phyloP scores from a whole-genome alignment of 2,888 invertebrate species.

The Hydropsyche betteni region DNA sequence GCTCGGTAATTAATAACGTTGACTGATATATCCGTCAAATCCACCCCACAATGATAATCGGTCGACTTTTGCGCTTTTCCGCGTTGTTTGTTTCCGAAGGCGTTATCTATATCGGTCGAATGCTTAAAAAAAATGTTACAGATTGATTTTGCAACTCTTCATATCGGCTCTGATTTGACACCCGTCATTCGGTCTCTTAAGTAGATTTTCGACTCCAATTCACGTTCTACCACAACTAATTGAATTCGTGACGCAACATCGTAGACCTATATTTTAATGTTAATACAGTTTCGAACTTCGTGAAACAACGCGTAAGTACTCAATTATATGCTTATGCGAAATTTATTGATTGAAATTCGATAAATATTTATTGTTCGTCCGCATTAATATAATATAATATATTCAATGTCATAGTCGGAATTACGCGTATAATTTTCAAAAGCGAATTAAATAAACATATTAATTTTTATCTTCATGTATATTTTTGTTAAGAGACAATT shows the following conservation, averaged over 20 bases:
- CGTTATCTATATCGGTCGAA: neutral
- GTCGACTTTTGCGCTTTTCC: neutral
- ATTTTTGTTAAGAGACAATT: neutral
- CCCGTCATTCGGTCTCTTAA: slow-evolving; percentile 20
- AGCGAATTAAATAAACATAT: neutral
- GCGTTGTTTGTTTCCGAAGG: neutral
- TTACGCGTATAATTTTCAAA: too few relatives aligned
- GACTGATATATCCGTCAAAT: slow-evolving; percentile 29
- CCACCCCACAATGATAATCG: slow-evolving; percentile 4
- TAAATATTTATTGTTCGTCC: neutral
- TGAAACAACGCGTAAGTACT: neutral
- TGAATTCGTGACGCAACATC: slow-evolving; percentile 23
- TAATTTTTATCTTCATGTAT: slow-evolving; percentile 5
- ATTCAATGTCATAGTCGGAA: neutral
- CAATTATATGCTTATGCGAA: slow-evolving; percentile 11
- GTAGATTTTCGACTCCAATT: slow-evolving; percentile 21
- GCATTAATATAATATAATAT: neutral
- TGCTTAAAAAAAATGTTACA: neutral
- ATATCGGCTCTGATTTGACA: slow-evolving; percentile 15
- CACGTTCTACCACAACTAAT: slow-evolving; percentile 13
- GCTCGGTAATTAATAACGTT: slow-evolving; percentile 10
- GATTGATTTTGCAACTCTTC: slow-evolving; percentile 8
- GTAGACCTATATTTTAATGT: slow-evolving; percentile 1
- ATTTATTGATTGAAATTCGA: neutral
- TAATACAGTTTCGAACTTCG: slow-evolving; percentile 10